These are phyloP conservation scores for Galagoides demidoff DNA, from an alignment of 2,797 vertebrate species.

Conservation along the genomic window DNA sequence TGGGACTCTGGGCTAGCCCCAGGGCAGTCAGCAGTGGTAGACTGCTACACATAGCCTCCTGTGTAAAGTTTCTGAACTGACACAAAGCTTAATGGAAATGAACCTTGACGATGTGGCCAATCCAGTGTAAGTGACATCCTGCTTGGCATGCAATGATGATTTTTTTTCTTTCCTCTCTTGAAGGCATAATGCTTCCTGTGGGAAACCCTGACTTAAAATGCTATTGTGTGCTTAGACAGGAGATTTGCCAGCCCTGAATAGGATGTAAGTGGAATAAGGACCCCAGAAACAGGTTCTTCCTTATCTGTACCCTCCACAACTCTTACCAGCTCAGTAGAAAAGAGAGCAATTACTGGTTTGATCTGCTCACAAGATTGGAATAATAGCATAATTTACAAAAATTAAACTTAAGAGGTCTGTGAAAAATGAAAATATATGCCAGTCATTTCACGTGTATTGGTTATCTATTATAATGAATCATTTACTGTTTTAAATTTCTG, in stretches of 20 bases:
- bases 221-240: constrained; percentile 75
- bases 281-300: not conserved
- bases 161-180: constrained; percentile 79
- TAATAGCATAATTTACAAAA: not conserved
- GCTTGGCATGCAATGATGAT: constrained; percentile 82
- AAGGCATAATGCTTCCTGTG: constrained; percentile 87
- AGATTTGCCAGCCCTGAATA: constrained; percentile 68
- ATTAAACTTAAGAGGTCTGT: constrained; percentile 17
- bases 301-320: not conserved
- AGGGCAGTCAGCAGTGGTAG: constrained; percentile 90
- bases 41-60: constrained; percentile 88
- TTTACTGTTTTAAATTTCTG: not conserved
- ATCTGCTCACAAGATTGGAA: not conserved
- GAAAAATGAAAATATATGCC: not conserved
- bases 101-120: constrained; percentile 88
- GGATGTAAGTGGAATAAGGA: not conserved
- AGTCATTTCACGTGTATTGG: not conserved
- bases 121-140: constrained; percentile 88
- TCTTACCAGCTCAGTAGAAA: not conserved
- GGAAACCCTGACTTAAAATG: constrained; percentile 83
- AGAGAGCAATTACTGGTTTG: not conserved
- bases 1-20: constrained; percentile 89
- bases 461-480: not conserved
- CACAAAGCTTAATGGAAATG: constrained; percentile 91
- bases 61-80: constrained; percentile 89